Percentiles rank a stretch among this genome's conserved stretches.
Conservation (phyloP, 2,797 vertebrate genomes). For the Hephaestus fuliginosus region DNA sequence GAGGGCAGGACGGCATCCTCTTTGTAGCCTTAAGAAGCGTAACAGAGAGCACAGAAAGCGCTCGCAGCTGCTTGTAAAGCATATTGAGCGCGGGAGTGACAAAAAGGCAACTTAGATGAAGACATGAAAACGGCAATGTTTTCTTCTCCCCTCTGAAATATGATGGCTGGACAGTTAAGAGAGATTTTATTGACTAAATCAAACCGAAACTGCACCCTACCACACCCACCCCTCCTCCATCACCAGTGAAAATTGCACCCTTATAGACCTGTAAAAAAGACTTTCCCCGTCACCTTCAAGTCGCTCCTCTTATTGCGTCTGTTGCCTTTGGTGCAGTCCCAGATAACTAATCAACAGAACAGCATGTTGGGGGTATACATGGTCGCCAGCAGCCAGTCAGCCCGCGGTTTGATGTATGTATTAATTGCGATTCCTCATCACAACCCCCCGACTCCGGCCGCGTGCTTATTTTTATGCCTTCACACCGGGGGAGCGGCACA, state of each 20-base stretch:
- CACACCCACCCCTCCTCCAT: background rate
- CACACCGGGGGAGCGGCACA: constrained; percentile 22
- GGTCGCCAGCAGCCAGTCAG: background rate
- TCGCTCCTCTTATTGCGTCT: background rate
- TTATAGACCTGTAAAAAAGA: background rate
- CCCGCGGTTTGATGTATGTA: background rate
- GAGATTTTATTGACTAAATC: background rate
- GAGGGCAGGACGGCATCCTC: too few relatives aligned
- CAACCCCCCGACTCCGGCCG: constrained; percentile 11
- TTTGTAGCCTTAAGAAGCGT: background rate
- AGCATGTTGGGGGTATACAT: background rate
- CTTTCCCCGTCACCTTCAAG: background rate
- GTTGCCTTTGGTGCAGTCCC: background rate
- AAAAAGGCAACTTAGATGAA: background rate
- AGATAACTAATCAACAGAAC: constrained; percentile 2
- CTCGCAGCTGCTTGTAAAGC: background rate
- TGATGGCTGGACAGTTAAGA: background rate
- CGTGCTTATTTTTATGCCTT: constrained; percentile 36
- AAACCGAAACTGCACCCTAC: background rate
- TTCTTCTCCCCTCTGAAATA: background rate
- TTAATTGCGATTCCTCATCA: constrained; percentile 33
- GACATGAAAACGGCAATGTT: too few relatives aligned
- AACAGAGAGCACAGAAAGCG: background rate
- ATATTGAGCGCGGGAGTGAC: background rate
- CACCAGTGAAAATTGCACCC: background rate